phyloP scores from a whole-genome alignment of 2,113 vertebrate species.

The Tragelaphus strepsiceros region DNA sequence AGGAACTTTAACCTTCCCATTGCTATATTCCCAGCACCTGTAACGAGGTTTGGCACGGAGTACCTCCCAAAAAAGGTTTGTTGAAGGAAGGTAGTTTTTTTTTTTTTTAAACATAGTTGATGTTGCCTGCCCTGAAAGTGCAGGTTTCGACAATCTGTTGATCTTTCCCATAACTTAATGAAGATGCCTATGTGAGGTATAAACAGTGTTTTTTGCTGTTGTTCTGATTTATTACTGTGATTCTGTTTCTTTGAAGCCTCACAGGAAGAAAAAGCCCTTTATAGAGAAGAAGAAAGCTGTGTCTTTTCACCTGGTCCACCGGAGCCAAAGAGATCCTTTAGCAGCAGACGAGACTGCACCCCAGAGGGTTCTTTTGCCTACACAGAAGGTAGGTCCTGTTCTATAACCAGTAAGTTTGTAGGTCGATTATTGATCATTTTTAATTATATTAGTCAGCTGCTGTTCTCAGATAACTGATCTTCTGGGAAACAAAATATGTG shows the following conservation, averaged over 20 bases:
- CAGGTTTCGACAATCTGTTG: neutral
- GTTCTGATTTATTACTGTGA: neutral
- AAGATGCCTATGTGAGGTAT: neutral
- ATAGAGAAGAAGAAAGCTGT: conserved; percentile 97
- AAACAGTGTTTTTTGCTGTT: no score
- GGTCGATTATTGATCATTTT: neutral
- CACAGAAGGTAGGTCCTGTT: conserved; percentile 79
- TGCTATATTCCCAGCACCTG: neutral
- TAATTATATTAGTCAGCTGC: neutral
- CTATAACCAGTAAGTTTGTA: neutral
- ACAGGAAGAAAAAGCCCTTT: conserved; percentile 95
- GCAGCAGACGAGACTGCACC: conserved; percentile 95
- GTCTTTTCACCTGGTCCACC: conserved; percentile 95
- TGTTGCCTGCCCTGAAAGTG: neutral
- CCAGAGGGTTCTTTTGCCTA: conserved; percentile 92
- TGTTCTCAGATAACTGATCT: neutral
- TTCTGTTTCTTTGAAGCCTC: conserved; percentile 85
- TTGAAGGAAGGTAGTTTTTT: neutral
- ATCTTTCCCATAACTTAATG: neutral
- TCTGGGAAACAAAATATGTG: neutral
- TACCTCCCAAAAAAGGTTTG: neutral
- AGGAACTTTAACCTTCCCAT: neutral
- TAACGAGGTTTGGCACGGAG: neutral
- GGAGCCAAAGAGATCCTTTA: conserved; percentile 95
- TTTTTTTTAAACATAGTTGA: neutral